These are phyloP conservation scores for Gouania willdenowi DNA, from an alignment of 2,797 vertebrate species.

Conservation along the genomic window DNA sequence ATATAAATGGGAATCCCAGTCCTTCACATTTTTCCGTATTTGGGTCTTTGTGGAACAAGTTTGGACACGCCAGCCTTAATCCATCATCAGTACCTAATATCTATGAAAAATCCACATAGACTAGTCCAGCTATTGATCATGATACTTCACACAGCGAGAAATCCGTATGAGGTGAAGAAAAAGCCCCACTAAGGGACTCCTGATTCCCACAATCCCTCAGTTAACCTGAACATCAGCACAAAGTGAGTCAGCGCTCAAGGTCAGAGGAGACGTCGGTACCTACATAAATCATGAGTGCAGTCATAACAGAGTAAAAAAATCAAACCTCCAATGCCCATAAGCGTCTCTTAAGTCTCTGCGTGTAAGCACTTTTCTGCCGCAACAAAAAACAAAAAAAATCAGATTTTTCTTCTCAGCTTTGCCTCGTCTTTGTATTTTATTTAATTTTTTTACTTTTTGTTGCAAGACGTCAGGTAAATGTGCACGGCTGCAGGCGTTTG, in stretches of 20 bases:
- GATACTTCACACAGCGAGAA: constrained; percentile 49
- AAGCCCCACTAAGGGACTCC: constrained; percentile 49
- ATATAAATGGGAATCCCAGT: too few species aligned
- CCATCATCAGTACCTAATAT: constrained; percentile 50
- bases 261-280: constrained; percentile 69
- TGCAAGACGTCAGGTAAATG: constrained; percentile 16
- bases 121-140: constrained; percentile 71
- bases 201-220: constrained; percentile 71
- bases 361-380: constrained; percentile 54
- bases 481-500: constrained; percentile 7
- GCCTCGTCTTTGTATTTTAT: constrained; percentile 29
- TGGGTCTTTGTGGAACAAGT: too few species aligned
- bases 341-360: constrained; percentile 57
- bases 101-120: constrained; percentile 52
- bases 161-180: constrained; percentile 62
- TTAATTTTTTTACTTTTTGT: constrained; percentile 56
- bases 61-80: too few species aligned
- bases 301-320: constrained; percentile 68
- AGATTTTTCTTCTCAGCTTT: constrained; percentile 22
- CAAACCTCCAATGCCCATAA: constrained; percentile 61
- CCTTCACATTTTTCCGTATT: too few species aligned
- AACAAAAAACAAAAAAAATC: constrained; percentile 53
- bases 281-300: constrained; percentile 78
- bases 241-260: constrained; percentile 72
- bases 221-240: constrained; percentile 76